phyloP scores from a whole-genome alignment of 2,113 vertebrate species.

The Cettia cetti region DNA sequence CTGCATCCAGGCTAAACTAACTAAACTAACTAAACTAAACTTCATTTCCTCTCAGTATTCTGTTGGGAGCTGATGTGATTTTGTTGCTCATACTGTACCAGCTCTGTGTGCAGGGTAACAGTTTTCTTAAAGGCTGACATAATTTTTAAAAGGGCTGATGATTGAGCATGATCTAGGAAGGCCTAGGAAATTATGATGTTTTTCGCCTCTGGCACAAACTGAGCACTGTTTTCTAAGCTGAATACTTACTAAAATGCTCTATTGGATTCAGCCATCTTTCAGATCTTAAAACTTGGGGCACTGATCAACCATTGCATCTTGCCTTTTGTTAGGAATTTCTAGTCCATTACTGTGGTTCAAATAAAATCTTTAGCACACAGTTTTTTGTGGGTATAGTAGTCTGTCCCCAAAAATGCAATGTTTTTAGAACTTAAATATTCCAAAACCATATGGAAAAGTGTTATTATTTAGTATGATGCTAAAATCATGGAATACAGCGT shows the following conservation, averaged over 20 bases:
- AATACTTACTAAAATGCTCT: neutral
- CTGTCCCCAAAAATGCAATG: neutral
- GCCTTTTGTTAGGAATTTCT: neutral
- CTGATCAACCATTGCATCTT: neutral
- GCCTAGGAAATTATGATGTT: neutral
- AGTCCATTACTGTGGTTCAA: neutral
- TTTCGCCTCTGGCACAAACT: neutral
- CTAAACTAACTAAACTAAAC: neutral
- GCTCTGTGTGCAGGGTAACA: neutral
- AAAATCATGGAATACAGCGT: neutral
- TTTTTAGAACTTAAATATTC: neutral
- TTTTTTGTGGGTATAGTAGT: neutral
- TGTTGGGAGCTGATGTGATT: neutral
- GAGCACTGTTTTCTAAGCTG: neutral
- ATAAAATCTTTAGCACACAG: neutral
- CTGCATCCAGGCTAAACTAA: neutral
- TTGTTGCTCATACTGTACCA: neutral
- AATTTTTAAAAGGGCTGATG: neutral
- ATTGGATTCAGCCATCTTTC: neutral
- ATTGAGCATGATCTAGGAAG: neutral
- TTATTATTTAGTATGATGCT: neutral
- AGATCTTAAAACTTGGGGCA: neutral
- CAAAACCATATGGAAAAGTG: neutral
- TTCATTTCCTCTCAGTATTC: neutral
- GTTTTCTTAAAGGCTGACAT: neutral